Evolutionary conservation across 2,113 vertebrate genomes (phyloP).

Genomic region (Dicaeum eximium): DNA sequence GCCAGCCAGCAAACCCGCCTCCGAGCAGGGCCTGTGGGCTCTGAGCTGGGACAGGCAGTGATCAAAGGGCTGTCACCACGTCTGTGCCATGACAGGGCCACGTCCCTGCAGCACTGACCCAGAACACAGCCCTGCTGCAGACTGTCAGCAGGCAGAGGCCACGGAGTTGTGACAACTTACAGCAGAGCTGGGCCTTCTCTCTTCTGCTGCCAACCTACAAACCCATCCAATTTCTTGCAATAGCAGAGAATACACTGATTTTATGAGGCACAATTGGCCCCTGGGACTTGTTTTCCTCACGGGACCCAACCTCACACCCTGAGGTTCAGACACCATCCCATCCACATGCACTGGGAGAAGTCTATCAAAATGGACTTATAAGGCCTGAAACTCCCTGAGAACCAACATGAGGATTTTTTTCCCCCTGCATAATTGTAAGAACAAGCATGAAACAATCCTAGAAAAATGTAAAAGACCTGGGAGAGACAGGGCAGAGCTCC

Average conservation of each 20-base stretch:
- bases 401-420: background rate
- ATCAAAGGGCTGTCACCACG: background rate
- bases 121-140: background rate
- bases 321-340: background rate
- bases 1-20: background rate
- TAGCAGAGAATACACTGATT: background rate
- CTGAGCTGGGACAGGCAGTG: rapidly evolving
- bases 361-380: background rate
- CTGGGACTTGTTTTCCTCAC: background rate
- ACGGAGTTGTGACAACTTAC: background rate
- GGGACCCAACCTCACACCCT: background rate
- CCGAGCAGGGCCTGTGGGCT: background rate
- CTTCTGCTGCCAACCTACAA: background rate
- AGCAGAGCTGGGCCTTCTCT: background rate
- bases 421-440: background rate
- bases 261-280: background rate
- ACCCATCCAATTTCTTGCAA: background rate
- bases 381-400: background rate
- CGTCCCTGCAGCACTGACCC: background rate
- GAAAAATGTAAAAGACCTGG: background rate
- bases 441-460: background rate
- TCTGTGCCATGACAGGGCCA: background rate
- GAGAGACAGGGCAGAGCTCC: background rate
- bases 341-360: background rate
- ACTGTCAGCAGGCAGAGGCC: background rate